These are phyloP conservation scores for Lissonota sp. DNA, from an alignment of 2,888 invertebrate species.

Conservation along the genomic window DNA sequence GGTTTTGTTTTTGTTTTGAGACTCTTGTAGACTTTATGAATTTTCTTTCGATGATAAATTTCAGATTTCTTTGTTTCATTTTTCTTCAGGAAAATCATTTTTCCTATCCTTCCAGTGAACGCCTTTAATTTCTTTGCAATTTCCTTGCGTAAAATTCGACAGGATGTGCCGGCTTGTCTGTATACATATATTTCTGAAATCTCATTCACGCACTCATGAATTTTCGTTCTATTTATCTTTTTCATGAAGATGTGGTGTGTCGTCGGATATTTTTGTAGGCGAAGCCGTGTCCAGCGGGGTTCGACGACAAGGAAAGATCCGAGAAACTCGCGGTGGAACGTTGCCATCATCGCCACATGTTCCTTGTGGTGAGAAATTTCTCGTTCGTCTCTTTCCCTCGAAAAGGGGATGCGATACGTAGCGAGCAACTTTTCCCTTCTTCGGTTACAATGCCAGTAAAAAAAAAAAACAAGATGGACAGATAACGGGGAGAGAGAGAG, in stretches of 20 bases:
- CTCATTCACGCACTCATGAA: background rate
- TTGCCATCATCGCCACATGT: constrained; percentile 52
- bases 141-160: too few relatives aligned
- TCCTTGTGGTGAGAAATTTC: constrained; percentile 32
- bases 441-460: constrained; percentile 64
- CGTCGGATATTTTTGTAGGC: constrained; percentile 11
- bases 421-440: constrained; percentile 59
- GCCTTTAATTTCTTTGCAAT: too few relatives aligned
- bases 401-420: constrained; percentile 26
- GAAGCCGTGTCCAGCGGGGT: constrained; percentile 3
- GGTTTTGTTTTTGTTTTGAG: too few relatives aligned
- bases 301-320: constrained; percentile 17
- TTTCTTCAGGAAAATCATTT: too few relatives aligned
- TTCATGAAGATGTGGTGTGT: constrained; percentile 1
- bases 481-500: constrained; percentile 16
- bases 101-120: too few relatives aligned
- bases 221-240: background rate
- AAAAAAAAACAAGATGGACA: constrained; percentile 27
- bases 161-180: too few relatives aligned
- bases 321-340: constrained; percentile 23
- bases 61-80: too few relatives aligned
- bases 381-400: background rate
- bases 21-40: too few relatives aligned
- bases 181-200: too few relatives aligned
- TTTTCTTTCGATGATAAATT: too few relatives aligned